Conservation (phyloP, 2,797 vertebrate genomes). For the Oreortyx pictus region DNA sequence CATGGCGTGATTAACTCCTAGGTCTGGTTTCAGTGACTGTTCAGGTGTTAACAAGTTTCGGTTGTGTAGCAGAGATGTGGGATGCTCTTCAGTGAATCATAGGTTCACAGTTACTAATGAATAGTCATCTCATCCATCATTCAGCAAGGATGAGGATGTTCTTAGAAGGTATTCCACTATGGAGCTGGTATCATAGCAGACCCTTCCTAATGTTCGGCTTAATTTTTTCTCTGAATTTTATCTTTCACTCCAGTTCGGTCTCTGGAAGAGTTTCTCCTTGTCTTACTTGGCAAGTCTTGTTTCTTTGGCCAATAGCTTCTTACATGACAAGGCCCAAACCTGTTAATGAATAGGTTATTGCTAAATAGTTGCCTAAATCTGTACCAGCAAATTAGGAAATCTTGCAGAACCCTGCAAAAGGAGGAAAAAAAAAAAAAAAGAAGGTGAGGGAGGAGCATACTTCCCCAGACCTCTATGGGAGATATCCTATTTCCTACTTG, state of each 20-base stretch:
- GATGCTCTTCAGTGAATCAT: not conserved
- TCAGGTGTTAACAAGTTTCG: not conserved
- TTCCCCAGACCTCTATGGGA: not conserved
- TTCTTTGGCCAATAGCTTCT: not conserved
- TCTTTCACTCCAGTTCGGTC: not conserved
- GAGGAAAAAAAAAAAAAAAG: not conserved
- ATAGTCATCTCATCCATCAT: not conserved
- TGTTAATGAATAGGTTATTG: not conserved
- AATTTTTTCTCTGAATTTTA: conserved; percentile 1
- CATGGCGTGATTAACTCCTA: not conserved
- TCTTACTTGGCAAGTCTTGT: not conserved
- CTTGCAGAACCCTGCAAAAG: not conserved
- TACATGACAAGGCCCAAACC: not conserved
- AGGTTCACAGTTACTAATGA: not conserved
- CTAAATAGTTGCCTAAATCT: not conserved
- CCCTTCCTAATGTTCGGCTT: not conserved
- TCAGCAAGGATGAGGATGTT: not conserved
- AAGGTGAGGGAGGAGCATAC: not conserved
- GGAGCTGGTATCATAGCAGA: not conserved
- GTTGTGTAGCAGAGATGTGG: not conserved
- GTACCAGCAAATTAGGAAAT: not conserved
- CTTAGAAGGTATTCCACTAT: not conserved
- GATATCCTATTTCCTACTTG: not conserved
- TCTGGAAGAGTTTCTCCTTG: not conserved
- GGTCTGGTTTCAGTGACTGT: not conserved